Evolutionary conservation across 2,113 vertebrate genomes (phyloP).

Genomic region (Crotalus helleri): DNA sequence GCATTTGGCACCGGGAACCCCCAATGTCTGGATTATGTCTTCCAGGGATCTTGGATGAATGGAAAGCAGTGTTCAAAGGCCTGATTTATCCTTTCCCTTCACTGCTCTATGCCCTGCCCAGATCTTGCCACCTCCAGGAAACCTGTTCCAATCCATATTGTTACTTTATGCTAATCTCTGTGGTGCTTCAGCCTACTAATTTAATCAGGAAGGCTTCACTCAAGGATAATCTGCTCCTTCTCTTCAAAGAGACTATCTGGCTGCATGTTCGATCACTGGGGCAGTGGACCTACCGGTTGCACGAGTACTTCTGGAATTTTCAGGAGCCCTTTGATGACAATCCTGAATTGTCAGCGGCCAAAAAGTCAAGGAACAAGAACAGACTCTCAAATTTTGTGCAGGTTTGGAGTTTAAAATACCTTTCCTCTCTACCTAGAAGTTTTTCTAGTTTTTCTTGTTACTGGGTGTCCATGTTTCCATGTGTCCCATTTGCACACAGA

Average conservation of each 20-base stretch:
- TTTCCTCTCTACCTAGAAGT: background rate
- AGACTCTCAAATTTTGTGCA: slow-evolving; percentile 27
- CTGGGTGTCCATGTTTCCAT: background rate
- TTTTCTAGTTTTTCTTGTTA: background rate
- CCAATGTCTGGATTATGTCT: background rate
- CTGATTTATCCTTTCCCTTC: background rate
- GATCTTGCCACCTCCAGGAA: background rate
- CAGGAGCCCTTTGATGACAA: background rate
- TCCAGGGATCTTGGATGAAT: background rate
- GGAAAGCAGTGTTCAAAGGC: background rate
- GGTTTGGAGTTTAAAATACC: slow-evolving; percentile 53
- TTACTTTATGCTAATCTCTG: background rate
- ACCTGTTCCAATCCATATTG: background rate
- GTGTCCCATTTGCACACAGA: too few species aligned
- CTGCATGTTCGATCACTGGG: slow-evolving; percentile 84
- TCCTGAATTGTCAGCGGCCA: slow-evolving; percentile 50
- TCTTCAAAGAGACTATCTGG: slow-evolving; percentile 78
- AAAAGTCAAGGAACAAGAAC: slow-evolving; percentile 55
- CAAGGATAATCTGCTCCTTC: background rate
- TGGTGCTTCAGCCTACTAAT: background rate
- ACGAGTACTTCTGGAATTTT: slow-evolving; percentile 76
- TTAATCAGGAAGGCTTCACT: background rate
- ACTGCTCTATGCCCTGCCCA: background rate
- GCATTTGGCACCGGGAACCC: background rate
- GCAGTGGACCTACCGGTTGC: slow-evolving; percentile 86